phyloP scores from a whole-genome alignment of 1,140 invertebrate species.

The Calycopis cecrops region DNA sequence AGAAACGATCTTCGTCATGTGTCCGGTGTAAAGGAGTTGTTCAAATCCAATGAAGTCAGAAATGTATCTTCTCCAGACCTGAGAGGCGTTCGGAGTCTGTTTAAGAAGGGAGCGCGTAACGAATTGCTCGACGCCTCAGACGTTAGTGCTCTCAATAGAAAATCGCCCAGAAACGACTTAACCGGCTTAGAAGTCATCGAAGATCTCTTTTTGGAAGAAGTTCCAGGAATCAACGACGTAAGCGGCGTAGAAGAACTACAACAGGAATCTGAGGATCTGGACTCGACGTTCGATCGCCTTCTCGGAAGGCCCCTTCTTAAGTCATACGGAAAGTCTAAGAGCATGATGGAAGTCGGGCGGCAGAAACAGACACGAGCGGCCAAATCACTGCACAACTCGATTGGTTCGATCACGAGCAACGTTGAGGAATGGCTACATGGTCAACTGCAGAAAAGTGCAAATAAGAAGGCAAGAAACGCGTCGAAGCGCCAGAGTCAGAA shows the following conservation, averaged over 20 bases:
- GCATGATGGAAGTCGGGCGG: conserved; percentile 26
- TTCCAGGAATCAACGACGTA: conserved; percentile 32
- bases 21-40: conserved; percentile 49
- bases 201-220: conserved; percentile 37
- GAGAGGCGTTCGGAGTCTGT: conserved; percentile 49
- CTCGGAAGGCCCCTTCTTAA: conserved; percentile 42
- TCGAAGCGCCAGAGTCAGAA: background rate
- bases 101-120: conserved; percentile 38
- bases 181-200: conserved; percentile 54
- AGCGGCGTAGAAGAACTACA: conserved; percentile 53
- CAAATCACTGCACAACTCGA: conserved; percentile 38
- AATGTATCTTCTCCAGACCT: conserved; percentile 57
- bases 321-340: conserved; percentile 42
- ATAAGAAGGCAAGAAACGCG: conserved; percentile 11
- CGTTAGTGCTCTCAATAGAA: conserved; percentile 42
- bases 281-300: conserved; percentile 46
- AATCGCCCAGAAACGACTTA: conserved; percentile 47
- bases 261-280: conserved; percentile 27
- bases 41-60: conserved; percentile 31
- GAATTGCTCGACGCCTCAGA: conserved; percentile 56
- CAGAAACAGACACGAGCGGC: conserved; percentile 23
- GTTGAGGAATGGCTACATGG: conserved; percentile 50
- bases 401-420: conserved; percentile 36
- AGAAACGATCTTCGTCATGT: conserved; percentile 64
- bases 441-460: conserved; percentile 34